A percentile compares a stretch with the other conserved stretches of the same genome.
These are phyloP conservation scores for Penelope pileata DNA, from an alignment of 2,113 vertebrate species.

Conservation along the genomic window DNA sequence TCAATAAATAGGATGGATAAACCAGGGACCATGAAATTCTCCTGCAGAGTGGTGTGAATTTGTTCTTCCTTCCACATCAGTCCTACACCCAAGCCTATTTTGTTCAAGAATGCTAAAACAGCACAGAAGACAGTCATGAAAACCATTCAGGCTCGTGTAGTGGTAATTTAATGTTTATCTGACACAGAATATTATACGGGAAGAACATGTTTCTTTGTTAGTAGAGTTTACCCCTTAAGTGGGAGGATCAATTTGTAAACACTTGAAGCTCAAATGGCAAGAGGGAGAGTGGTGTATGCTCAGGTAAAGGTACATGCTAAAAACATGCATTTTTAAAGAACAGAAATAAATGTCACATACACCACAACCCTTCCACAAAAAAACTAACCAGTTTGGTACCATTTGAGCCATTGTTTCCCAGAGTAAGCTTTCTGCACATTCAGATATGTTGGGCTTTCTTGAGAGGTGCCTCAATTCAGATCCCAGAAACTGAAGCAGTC, in stretches of 20 bases:
- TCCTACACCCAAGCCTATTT: background rate
- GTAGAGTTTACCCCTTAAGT: conserved; percentile 15
- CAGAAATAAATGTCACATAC: background rate
- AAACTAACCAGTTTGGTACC: background rate
- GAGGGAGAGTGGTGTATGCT: background rate
- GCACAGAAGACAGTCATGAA: background rate
- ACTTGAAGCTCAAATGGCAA: background rate
- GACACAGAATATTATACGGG: conserved; percentile 12
- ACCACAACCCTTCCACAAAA: background rate
- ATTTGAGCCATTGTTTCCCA: background rate
- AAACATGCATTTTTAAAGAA: background rate
- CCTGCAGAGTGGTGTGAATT: background rate
- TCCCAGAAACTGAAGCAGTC: background rate
- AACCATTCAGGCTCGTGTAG: background rate
- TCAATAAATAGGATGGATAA: background rate
- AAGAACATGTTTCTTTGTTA: conserved; percentile 5
- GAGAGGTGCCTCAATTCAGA: background rate
- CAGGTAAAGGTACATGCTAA: background rate
- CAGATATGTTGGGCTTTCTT: background rate
- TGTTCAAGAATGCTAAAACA: background rate
- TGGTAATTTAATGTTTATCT: conserved; percentile 40
- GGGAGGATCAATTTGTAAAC: background rate
- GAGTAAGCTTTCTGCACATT: background rate
- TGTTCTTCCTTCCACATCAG: background rate
- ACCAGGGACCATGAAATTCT: background rate